Evolutionary conservation across 2,113 vertebrate species (phyloP), one percentile per base, ranked within the genome.

Genomic region (Uria lomvia): DNA sequence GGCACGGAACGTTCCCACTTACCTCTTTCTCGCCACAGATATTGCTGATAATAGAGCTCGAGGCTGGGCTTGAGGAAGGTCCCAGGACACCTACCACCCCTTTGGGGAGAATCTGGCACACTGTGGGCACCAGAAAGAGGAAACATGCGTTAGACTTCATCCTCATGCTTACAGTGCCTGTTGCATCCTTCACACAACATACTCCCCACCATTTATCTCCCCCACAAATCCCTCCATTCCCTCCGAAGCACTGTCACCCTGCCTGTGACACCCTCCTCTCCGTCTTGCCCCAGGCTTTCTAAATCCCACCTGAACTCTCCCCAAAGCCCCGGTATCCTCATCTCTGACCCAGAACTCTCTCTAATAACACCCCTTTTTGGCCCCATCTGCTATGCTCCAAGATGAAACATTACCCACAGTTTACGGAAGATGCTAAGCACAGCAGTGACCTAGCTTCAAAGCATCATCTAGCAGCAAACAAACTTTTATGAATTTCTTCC

Each of bases 21-120:
- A 99, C 99, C 99, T 99, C 99, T 68, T 99, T 99, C 98, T 99
- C 99, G 82, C 99, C 99, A 42, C 99, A 99, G 98, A 99, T 99
- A 98, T 99, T 99, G 98, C 99, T 99, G 98, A 99, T 99, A 97
- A 99, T 99, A 40, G 99, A 99, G 97, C 99, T 99, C 63, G 99
- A 99, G 86, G 99, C 99, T 1, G 99, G 99, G 94, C 99, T 99
- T 93, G 99, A 99, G 10, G 99, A 99, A 29, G 99, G 99, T 36
- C 99, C 99, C 59, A 99, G 98, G 95, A 99, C 99, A 1, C 99
- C 99, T 21, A 99, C 99, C 66, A 99, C 99, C 2, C 99, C 99
- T 97, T 99, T 99, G 34, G 99, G 99, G 96, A 99, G 99, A 88
- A 99, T 99, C 98, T 99, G 99, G 98, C 99, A 99, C 99, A 99